These are phyloP conservation scores for Xenopus petersii DNA, from an alignment of 2,797 vertebrate species.

Conservation along the genomic window DNA sequence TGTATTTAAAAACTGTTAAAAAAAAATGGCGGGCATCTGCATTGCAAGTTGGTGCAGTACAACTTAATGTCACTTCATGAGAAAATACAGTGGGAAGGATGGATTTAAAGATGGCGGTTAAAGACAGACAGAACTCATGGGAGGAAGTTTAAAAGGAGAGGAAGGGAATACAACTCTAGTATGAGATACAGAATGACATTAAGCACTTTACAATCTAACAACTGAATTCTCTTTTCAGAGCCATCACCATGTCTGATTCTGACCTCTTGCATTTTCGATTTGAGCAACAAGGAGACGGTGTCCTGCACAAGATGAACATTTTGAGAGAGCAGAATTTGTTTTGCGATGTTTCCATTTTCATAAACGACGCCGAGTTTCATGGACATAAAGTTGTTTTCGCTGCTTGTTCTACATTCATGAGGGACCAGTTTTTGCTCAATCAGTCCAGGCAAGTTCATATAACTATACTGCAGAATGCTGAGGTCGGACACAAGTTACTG, in stretches of 20 bases:
- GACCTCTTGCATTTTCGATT: constrained; percentile 94
- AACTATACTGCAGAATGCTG: constrained; percentile 89
- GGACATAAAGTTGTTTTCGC: constrained; percentile 97
- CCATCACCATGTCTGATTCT: constrained; percentile 82
- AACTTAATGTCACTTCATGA: no score
- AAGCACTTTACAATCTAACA: neutral
- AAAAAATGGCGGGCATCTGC: no score
- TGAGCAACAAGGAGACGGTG: constrained; percentile 87
- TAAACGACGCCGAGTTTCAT: constrained; percentile 90
- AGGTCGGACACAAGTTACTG: constrained; percentile 87
- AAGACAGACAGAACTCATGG: no score
- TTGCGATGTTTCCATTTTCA: constrained; percentile 92
- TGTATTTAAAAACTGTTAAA: no score
- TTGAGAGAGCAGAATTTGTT: constrained; percentile 90
- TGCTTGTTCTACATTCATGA: constrained; percentile 92
- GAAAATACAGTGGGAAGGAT: no score
- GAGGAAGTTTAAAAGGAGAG: no score
- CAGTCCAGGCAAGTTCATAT: constrained; percentile 90
- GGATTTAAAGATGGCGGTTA: no score
- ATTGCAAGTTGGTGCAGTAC: no score
- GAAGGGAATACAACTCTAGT: no score
- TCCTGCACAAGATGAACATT: constrained; percentile 94
- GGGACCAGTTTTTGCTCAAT: constrained; percentile 94
- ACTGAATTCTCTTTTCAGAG: constrained; percentile 29
- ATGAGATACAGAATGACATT: no score